phyloP scores from a whole-genome alignment of 2,888 invertebrate species.

The Himalopsyche anomala region DNA sequence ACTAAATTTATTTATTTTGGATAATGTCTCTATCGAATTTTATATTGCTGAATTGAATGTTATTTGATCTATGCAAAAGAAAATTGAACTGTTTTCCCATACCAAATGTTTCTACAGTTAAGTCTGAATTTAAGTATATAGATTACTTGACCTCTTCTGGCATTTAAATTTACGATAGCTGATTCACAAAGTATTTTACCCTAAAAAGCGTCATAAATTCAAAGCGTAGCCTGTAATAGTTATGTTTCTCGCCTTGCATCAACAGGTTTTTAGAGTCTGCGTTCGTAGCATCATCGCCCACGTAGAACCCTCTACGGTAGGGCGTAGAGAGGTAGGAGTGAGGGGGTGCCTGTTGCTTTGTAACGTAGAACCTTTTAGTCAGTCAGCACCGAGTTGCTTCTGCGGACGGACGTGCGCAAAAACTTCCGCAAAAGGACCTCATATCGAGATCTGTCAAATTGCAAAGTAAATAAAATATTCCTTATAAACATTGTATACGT shows the following conservation, averaged over 20 bases:
- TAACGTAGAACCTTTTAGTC: slow-evolving; percentile 31
- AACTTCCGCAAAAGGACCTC: neutral
- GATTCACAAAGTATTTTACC: slow-evolving; percentile 35
- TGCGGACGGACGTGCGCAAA: slow-evolving; percentile 17
- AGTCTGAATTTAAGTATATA: neutral
- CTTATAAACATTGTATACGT: no score
- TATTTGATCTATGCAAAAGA: no score
- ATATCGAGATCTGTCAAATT: slow-evolving; percentile 36
- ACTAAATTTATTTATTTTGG: no score
- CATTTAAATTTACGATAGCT: slow-evolving; percentile 29
- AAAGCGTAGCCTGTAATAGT: slow-evolving; percentile 18
- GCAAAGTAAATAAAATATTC: slow-evolving; percentile 16
- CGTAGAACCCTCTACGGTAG: slow-evolving; percentile 23
- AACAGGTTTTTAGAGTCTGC: slow-evolving; percentile 40
- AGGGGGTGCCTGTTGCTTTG: slow-evolving; percentile 43
- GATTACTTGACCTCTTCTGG: neutral
- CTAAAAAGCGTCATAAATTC: slow-evolving; percentile 27
- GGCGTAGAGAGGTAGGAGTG: slow-evolving; percentile 2
- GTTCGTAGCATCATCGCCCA: slow-evolving; percentile 42
- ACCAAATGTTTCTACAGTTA: neutral
- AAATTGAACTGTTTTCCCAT: no score
- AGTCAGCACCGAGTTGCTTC: slow-evolving; percentile 32
- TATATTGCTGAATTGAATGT: no score
- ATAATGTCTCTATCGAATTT: no score
- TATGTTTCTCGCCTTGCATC: slow-evolving; percentile 43